These are phyloP conservation scores for Rotaria socialis DNA, from an alignment of 2,888 invertebrate species.

Conservation along the genomic window DNA sequence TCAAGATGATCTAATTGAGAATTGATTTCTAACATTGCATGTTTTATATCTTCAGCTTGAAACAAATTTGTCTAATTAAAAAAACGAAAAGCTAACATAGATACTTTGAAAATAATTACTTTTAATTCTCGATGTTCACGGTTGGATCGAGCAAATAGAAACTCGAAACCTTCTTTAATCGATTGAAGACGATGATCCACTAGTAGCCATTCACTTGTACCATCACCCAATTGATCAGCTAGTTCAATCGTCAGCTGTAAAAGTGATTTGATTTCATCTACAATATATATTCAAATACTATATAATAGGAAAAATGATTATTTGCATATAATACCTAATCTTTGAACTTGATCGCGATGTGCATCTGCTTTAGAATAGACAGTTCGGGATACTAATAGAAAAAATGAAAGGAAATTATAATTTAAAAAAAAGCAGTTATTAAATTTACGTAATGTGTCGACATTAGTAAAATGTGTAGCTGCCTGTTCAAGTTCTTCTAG, in stretches of 20 bases:
- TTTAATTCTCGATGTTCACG: constrained; percentile 36
- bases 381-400: not conserved
- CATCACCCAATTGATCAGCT: constrained; percentile 31
- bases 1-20: constrained; percentile 15
- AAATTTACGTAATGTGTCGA: not conserved
- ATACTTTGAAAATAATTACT: not conserved
- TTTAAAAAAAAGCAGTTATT: not conserved
- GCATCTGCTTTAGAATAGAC: not conserved
- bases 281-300: too few species aligned
- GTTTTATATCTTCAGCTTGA: constrained; percentile 19
- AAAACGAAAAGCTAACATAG: not conserved
- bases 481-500: constrained; percentile 22
- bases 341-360: constrained; percentile 28
- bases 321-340: not conserved
- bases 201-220: constrained; percentile 15
- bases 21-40: not conserved
- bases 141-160: not conserved
- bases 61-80: not conserved
- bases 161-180: not conserved
- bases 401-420: too few species aligned
- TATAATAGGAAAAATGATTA: not conserved
- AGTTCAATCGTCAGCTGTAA: not conserved
- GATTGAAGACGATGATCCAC: constrained; percentile 1
- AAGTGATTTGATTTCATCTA: not conserved
- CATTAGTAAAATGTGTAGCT: not conserved